Conservation (phyloP, 2,888 invertebrate species). For the Pseudoips prasinana region DNA sequence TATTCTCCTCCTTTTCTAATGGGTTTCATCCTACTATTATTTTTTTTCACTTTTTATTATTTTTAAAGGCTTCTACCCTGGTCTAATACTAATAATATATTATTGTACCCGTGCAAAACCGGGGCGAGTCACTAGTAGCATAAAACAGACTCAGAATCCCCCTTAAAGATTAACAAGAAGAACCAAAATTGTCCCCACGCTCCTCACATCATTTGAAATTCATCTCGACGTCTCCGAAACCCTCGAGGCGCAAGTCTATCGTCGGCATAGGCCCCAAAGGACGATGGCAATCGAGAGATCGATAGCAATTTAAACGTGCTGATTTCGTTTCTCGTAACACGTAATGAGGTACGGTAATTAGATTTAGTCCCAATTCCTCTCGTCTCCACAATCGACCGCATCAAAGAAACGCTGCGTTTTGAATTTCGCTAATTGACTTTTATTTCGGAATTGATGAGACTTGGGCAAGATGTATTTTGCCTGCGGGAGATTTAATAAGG, state of each 20-base stretch:
- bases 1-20: no score
- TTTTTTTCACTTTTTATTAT: no score
- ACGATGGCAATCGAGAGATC: conserved; percentile 34
- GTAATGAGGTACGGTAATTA: conserved; percentile 68
- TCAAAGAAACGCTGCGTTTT: conserved; percentile 25
- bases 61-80: no score
- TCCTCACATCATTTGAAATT: conserved; percentile 39
- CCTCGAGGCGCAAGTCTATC: conserved; percentile 20
- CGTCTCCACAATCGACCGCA: conserved; percentile 11
- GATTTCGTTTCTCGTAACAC: conserved; percentile 52
- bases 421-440: conserved; percentile 24
- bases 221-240: conserved; percentile 30
- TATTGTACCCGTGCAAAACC: no score
- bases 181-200: conserved; percentile 12
- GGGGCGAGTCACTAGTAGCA: no score
- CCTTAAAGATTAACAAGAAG: no score
- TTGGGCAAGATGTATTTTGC: no score
- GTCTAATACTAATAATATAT: no score
- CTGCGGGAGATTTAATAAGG: no score
- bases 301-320: conserved; percentile 49
- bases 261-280: conserved; percentile 33
- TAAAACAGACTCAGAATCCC: no score
- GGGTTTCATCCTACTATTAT: no score
- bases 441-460: conserved; percentile 5
- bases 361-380: conserved; percentile 43